Evolutionary conservation across 2,113 vertebrate genomes (phyloP).

Genomic region (Pitta sordida): DNA sequence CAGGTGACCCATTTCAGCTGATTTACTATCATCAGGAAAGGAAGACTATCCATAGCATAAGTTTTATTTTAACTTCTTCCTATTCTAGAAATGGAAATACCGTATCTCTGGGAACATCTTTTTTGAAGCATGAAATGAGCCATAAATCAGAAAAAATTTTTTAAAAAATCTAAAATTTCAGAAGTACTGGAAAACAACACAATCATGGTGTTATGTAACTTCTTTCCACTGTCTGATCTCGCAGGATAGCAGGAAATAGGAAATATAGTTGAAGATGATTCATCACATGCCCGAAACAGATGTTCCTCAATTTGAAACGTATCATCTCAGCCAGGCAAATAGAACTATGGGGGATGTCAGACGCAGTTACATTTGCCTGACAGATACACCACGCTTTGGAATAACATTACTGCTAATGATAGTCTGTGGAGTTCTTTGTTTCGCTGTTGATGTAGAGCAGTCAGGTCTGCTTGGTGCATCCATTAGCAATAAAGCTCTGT

Average conservation of each 20-base stretch:
- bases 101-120: background rate
- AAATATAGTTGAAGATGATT: conserved; percentile 40
- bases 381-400: background rate
- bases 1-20: background rate
- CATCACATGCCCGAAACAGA: background rate
- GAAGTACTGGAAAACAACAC: background rate
- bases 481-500: conserved; percentile 17
- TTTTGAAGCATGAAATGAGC: background rate
- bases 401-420: conserved; percentile 58
- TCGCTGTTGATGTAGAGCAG: conserved; percentile 35
- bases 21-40: background rate
- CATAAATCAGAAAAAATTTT: background rate
- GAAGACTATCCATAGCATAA: background rate
- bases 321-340: conserved; percentile 5
- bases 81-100: background rate
- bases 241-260: background rate
- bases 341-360: conserved; percentile 20
- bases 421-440: conserved; percentile 19
- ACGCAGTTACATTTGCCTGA: conserved; percentile 38
- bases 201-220: background rate
- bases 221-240: conserved; percentile 16
- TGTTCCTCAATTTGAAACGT: conserved; percentile 27
- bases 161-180: background rate
- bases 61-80: background rate
- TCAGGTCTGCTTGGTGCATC: conserved; percentile 25